Evolutionary conservation across 2,797 vertebrate species (phyloP).

Genomic region (Platyrinchus mystaceus): DNA sequence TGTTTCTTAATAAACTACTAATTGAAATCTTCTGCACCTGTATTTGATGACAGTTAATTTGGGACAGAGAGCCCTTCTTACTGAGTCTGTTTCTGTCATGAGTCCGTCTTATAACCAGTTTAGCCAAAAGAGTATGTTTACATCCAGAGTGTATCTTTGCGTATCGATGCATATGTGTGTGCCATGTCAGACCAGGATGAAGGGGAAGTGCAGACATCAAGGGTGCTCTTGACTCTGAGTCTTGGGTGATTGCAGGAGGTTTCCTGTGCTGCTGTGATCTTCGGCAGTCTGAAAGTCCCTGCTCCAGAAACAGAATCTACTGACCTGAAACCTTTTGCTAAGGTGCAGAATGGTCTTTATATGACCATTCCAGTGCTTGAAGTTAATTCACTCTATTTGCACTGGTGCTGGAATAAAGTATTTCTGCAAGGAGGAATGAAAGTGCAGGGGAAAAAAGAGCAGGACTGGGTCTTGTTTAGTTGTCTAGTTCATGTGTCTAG

Average conservation of each 20-base stretch:
- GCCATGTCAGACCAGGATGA: background rate
- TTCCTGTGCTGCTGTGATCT: background rate
- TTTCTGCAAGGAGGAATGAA: background rate
- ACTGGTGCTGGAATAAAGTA: background rate
- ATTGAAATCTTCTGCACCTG: background rate
- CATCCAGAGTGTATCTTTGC: background rate
- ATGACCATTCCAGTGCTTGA: background rate
- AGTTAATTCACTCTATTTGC: background rate
- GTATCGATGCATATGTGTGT: fast-evolving
- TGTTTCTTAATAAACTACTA: constrained; percentile 28
- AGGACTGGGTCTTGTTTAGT: background rate
- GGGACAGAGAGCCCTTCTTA: background rate
- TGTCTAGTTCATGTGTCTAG: background rate
- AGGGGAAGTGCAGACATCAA: background rate
- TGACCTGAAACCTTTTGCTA: background rate
- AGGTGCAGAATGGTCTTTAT: background rate
- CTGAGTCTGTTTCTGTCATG: background rate
- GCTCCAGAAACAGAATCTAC: background rate
- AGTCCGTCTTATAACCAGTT: background rate
- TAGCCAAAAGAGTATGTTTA: background rate
- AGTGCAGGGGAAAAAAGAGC: background rate
- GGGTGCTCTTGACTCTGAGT: fast-evolving
- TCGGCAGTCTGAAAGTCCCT: background rate
- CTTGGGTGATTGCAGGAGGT: background rate
- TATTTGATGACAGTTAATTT: background rate